Conservation (phyloP, 2,888 invertebrate genomes). For the Limulus polyphemus region DNA sequence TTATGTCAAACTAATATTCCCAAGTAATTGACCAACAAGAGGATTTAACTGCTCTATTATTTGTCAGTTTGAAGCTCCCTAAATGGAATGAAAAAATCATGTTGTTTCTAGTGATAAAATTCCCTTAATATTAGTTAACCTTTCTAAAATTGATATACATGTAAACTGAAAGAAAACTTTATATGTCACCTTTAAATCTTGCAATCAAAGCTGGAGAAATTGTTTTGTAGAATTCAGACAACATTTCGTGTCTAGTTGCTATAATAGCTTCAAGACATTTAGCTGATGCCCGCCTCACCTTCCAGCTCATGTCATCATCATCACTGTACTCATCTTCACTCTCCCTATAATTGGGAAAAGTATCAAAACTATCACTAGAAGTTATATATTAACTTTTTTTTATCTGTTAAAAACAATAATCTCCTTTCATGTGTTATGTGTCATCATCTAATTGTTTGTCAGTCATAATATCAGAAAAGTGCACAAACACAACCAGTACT, state of each 20-base stretch:
- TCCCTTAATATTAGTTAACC: neutral
- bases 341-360: constrained; percentile 36
- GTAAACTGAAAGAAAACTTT: neutral
- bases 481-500: too few relatives aligned
- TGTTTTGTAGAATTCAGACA: constrained; percentile 72
- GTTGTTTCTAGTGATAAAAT: neutral
- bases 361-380: too few relatives aligned
- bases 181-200: constrained; percentile 66
- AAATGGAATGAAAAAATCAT: constrained; percentile 2
- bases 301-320: constrained; percentile 99
- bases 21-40: too few relatives aligned
- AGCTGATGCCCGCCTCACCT: constrained; percentile 82
- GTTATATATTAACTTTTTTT: neutral
- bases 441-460: neutral
- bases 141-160: neutral
- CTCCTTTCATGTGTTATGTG: neutral
- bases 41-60: too few relatives aligned
- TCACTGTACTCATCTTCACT: constrained; percentile 90
- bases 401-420: neutral
- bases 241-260: constrained; percentile 75
- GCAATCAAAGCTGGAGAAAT: constrained; percentile 83
- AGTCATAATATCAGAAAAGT: too few relatives aligned
- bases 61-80: neutral
- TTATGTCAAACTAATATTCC: too few relatives aligned
- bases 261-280: constrained; percentile 95